Conservation (phyloP, 1,140 invertebrate genomes). For the Neuroterus valhalla region DNA sequence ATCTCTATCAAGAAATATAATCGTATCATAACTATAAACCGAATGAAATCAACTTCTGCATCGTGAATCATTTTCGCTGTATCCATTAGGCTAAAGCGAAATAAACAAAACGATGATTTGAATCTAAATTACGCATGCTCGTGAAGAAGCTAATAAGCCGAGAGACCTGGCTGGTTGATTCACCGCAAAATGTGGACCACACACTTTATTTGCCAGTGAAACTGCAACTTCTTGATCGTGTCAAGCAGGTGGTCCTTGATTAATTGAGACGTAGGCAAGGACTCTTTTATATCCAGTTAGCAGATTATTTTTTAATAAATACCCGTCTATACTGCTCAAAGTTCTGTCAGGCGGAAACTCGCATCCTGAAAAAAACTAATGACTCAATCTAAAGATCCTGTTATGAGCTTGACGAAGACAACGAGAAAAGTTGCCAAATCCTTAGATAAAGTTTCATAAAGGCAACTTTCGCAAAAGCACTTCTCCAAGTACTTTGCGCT, state of each 20-base stretch:
- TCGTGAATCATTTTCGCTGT: constrained; percentile 8
- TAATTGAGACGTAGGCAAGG: constrained; percentile 23
- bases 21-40: not conserved
- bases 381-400: constrained; percentile 16
- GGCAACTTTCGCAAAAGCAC: not conserved
- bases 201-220: constrained; percentile 14
- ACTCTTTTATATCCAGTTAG: not conserved
- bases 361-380: constrained; percentile 17
- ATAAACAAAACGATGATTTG: constrained; percentile 19
- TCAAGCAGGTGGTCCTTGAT: constrained; percentile 19
- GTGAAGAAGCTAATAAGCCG: constrained; percentile 4
- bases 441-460: not conserved
- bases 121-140: constrained; percentile 18
- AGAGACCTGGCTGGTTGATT: not conserved
- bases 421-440: not conserved
- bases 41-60: constrained; percentile 3
- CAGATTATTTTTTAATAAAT: not conserved
- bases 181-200: constrained; percentile 26
- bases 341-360: constrained; percentile 6
- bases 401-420: not conserved
- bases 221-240: constrained; percentile 17
- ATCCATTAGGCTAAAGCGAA: constrained; percentile 1
- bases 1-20: not conserved
- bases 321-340: not conserved
- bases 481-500: constrained; percentile 3